phyloP scores from a whole-genome alignment of 2,113 vertebrate species.

The Mungos mungo region DNA sequence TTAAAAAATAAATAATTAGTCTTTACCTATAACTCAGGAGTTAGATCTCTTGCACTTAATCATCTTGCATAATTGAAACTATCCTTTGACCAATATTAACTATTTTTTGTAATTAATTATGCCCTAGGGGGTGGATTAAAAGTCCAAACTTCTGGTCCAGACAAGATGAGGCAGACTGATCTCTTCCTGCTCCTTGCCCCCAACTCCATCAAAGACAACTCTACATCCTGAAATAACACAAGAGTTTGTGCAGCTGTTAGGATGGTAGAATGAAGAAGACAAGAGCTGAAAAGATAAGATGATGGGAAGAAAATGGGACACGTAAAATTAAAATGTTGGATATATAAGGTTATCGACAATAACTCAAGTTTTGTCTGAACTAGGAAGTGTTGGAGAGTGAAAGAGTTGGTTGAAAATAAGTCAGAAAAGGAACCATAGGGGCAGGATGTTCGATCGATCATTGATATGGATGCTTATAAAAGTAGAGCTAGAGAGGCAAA shows the following conservation, averaged over 20 bases:
- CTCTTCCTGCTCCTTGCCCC: neutral
- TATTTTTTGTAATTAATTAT: too few relatives aligned
- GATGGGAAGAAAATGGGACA: neutral
- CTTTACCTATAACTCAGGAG: neutral
- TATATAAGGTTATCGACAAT: neutral
- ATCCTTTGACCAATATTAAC: neutral
- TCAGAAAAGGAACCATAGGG: accelerated
- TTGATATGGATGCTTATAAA: too few relatives aligned
- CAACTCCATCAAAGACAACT: neutral
- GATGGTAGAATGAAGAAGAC: too few relatives aligned
- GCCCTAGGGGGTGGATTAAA: too few relatives aligned
- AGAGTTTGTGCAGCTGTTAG: neutral
- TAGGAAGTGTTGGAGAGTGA: neutral
- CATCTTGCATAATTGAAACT: neutral
- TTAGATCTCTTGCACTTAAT: neutral
- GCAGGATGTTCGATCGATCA: neutral
- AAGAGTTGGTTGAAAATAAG: neutral
- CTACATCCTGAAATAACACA: neutral
- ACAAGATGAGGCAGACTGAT: accelerated
- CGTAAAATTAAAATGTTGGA: neutral
- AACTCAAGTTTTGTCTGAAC: neutral
- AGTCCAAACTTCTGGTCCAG: neutral
- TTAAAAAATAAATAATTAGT: too few relatives aligned
- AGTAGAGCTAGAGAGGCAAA: neutral
- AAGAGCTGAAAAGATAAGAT: neutral